Evolutionary conservation across 2,888 invertebrate species (phyloP).

Genomic region (Sminthurides aquaticus): DNA sequence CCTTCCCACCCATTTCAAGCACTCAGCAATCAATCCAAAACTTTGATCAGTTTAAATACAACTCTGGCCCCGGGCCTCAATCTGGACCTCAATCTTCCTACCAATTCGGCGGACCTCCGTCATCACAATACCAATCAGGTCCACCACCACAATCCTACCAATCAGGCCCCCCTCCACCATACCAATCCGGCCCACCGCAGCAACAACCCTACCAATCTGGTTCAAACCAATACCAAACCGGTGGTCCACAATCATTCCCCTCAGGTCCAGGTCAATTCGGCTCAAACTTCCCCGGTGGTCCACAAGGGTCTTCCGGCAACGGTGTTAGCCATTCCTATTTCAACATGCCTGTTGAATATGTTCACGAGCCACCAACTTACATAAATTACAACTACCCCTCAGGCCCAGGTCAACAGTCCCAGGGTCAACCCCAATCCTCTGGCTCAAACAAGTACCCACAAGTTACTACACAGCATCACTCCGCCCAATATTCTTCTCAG

Average conservation of each 20-base stretch:
- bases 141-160: neutral
- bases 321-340: neutral
- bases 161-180: neutral
- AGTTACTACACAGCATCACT: neutral
- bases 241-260: neutral
- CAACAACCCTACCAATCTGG: neutral
- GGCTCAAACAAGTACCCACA: neutral
- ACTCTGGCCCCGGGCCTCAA: neutral
- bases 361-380: constrained; percentile 1
- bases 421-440: neutral
- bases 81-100: neutral
- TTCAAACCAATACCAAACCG: neutral
- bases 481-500: neutral
- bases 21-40: neutral
- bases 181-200: neutral
- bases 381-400: neutral
- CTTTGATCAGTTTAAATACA: neutral
- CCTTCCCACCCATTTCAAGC: neutral
- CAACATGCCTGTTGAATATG: neutral
- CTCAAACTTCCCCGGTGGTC: neutral
- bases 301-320: neutral
- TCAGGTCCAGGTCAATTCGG: neutral
- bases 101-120: too few species aligned
- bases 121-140: neutral
- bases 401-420: neutral